These are phyloP conservation scores for Scolopax mira DNA, from an alignment of 2,113 vertebrate genomes.

Conservation along the genomic window DNA sequence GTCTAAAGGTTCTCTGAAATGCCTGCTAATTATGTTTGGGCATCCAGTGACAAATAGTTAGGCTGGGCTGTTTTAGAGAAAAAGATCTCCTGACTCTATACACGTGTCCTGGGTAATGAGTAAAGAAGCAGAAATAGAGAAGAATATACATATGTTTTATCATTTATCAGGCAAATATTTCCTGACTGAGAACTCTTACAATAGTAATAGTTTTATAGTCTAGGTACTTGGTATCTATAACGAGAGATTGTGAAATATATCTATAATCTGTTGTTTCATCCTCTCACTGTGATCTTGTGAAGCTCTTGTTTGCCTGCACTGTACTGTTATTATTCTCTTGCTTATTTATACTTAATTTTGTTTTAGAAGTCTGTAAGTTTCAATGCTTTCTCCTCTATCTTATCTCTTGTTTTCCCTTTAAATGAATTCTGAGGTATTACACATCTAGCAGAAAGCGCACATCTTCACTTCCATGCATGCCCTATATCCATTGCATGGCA, in stretches of 20 bases:
- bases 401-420: slow-evolving; percentile 28
- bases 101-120: neutral
- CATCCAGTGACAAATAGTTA: slow-evolving; percentile 67
- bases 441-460: neutral
- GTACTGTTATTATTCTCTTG: neutral
- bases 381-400: slow-evolving; percentile 14
- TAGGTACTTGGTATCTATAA: neutral
- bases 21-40: slow-evolving; percentile 78
- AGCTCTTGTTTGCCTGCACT: slow-evolving; percentile 21
- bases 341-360: neutral
- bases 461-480: slow-evolving; percentile 9
- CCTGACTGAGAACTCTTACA: neutral
- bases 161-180: neutral
- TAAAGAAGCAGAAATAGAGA: neutral
- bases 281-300: neutral
- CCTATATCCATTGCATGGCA: slow-evolving; percentile 25
- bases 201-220: neutral
- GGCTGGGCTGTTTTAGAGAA: slow-evolving; percentile 3
- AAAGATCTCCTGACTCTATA: neutral
- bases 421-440: slow-evolving; percentile 17
- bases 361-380: neutral
- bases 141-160: neutral
- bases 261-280: neutral
- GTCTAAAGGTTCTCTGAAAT: slow-evolving; percentile 83
- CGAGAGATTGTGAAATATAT: neutral